phyloP scores from a whole-genome alignment of 2,797 vertebrate species.

The Onychomys arenicola region DNA sequence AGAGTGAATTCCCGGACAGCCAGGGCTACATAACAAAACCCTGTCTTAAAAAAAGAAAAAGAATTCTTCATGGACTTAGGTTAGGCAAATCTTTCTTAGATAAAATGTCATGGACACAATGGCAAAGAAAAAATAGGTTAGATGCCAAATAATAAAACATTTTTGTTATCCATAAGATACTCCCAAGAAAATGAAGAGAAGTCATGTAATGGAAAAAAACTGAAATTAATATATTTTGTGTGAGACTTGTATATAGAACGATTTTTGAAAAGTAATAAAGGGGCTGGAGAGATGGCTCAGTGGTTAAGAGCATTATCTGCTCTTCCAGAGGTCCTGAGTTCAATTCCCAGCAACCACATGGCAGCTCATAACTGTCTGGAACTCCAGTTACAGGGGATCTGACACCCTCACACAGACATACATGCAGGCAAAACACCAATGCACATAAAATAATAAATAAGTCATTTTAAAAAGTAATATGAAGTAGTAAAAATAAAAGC shows the following conservation, averaged over 20 bases:
- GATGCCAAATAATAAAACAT: slow-evolving; percentile 12
- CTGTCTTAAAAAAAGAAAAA: neutral
- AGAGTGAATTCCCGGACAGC: neutral
- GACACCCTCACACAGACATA: neutral
- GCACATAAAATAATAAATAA: neutral
- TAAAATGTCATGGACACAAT: neutral
- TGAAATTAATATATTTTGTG: neutral
- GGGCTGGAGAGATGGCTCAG: neutral
- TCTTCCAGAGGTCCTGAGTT: neutral
- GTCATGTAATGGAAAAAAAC: neutral
- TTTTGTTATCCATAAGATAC: neutral
- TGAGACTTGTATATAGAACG: neutral
- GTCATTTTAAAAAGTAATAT: neutral
- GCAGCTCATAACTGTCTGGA: neutral
- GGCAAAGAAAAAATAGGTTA: neutral
- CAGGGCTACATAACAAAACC: neutral
- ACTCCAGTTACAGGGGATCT: neutral
- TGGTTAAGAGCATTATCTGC: neutral
- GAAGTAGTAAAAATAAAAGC: neutral
- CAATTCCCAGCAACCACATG: neutral
- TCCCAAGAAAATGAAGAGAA: neutral
- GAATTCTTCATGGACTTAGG: neutral
- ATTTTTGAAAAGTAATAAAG: neutral
- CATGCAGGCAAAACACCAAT: neutral
- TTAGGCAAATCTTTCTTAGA: slow-evolving; percentile 19